Base-by-base conservation (phyloP, 1,140 invertebrate genomes). In the Drosophila sp. region DNA sequence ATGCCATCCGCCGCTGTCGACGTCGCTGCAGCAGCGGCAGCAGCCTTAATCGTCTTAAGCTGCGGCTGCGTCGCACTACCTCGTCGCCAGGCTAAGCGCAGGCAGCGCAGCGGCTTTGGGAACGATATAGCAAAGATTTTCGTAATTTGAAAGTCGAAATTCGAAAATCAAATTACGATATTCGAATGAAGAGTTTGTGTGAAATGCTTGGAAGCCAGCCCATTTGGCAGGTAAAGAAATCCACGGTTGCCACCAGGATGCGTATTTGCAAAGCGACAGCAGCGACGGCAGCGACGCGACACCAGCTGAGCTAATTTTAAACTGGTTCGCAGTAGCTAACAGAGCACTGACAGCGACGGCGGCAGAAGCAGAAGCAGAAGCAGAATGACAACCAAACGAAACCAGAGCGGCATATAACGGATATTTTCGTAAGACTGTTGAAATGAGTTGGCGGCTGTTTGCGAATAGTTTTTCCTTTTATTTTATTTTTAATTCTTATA, bases 61-160 rank as follows among this genome's bases (percentile, higher is more conserved):
- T 89, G 82, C 83, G 82, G 25, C 51, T 87, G 18, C 66, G 78
- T 27, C 83, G 82, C 11, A 78, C 67, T 29, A 89, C 72, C 40
- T 87, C 82, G 18, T 89, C 82, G 14, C 82, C 82, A 21, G 82
- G 79, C 18, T 87, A 89, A 18, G 36, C 40, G 41, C 46, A 53
- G 2, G 9, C 43, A 50, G 14, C n/a, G 64, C 32, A 21, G 56
- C 36, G 18, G 41, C 50, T 34, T 59, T 43, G 54, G 56, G 16
- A 16, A 45, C 29, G 38, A 18, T 7, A 32, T 25, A 25, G 27
- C 46, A n/a, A 14, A 7, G 32, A 53, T 36, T 11, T 18, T 1
- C 21, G 21, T 21, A 21, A 45, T 45, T 45, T 18, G 45, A 46
- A 51, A 46, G 25, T n/a, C 50, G 50, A 65, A 38, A 45, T 21